These are phyloP conservation scores for Strigamia maritima DNA, from an alignment of 2,888 invertebrate species.

Conservation along the genomic window DNA sequence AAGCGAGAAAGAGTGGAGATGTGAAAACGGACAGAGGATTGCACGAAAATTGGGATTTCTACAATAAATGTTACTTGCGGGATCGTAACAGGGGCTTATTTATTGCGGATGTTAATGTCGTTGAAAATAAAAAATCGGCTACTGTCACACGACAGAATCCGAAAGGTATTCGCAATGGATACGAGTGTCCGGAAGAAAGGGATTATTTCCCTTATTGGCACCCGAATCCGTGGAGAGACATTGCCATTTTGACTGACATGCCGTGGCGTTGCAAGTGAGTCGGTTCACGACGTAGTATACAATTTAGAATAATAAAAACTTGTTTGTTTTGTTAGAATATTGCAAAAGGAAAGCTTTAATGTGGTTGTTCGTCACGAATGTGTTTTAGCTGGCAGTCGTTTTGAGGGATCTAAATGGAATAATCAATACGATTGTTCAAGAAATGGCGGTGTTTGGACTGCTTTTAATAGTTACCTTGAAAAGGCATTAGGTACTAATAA, in stretches of 20 bases:
- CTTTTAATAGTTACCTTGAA: constrained; percentile 51
- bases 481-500: constrained; percentile 49
- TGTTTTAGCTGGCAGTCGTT: constrained; percentile 47
- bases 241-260: constrained; percentile 50
- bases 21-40: constrained; percentile 20
- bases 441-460: constrained; percentile 49
- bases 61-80: background rate
- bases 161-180: constrained; percentile 50
- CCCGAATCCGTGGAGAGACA: constrained; percentile 52
- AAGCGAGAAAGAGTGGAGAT: background rate
- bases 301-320: background rate
- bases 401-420: constrained; percentile 48
- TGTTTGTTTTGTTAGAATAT: background rate
- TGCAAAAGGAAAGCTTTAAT: constrained; percentile 24
- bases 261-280: constrained; percentile 49
- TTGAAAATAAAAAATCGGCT: constrained; percentile 44
- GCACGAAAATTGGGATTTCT: constrained; percentile 24
- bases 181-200: constrained; percentile 53
- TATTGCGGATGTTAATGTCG: constrained; percentile 22
- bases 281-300: background rate
- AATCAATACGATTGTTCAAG: constrained; percentile 47
- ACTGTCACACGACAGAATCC: constrained; percentile 51
- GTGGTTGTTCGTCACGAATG: constrained; percentile 48
- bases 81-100: constrained; percentile 19
- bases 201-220: constrained; percentile 54